Evolutionary conservation across 92 coral and sea anemone genomes (phyloP).

Genomic region (Galaxea fascicularis): DNA sequence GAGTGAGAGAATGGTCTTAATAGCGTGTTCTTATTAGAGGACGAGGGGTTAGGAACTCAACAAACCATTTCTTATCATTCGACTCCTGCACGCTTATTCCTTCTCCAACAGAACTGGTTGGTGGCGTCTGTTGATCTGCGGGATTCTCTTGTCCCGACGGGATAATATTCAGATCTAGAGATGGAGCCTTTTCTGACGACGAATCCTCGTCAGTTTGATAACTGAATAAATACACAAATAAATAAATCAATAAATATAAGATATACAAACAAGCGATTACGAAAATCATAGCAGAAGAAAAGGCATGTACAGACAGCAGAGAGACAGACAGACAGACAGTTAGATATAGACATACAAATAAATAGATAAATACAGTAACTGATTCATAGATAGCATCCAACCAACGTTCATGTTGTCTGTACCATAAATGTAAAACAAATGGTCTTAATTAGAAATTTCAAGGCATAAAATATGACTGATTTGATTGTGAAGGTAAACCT

Average conservation of each 20-base stretch:
- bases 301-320: background rate
- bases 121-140: background rate
- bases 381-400: too few relatives aligned
- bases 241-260: background rate
- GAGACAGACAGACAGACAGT: too few relatives aligned
- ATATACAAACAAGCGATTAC: background rate
- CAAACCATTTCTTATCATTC: background rate
- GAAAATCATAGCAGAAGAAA: background rate
- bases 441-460: too few relatives aligned
- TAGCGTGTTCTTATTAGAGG: background rate
- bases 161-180: background rate
- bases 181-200: background rate
- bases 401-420: too few relatives aligned
- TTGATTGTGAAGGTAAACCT: too few relatives aligned
- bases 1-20: background rate
- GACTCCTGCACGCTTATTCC: background rate
- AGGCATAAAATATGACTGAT: too few relatives aligned
- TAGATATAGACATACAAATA: too few relatives aligned
- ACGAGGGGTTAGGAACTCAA: background rate
- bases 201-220: background rate
- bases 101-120: background rate
- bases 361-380: too few relatives aligned
- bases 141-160: background rate
- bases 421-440: too few relatives aligned
- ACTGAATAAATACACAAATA: background rate